These are phyloP conservation scores for Malachius bipustulatus DNA, from an alignment of 2,888 invertebrate species.

Conservation along the genomic window DNA sequence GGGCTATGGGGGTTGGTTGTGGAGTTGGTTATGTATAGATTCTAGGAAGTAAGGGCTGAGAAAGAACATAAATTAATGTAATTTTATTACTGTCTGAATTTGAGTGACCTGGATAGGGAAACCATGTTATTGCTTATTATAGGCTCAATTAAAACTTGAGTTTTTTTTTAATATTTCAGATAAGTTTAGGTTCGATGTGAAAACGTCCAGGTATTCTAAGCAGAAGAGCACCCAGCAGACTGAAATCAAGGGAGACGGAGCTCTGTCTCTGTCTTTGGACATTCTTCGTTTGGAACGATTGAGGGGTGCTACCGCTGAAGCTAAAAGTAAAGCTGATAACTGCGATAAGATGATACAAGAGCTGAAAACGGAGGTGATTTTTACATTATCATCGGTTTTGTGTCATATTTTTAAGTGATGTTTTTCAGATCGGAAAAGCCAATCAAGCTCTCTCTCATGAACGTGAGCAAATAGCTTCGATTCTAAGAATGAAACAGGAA, in stretches of 20 bases:
- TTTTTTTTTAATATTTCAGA: constrained; percentile 35
- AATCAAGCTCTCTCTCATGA: constrained; percentile 18
- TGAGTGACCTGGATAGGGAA: too few relatives aligned
- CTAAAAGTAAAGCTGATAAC: constrained; percentile 17
- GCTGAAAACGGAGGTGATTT: constrained; percentile 30
- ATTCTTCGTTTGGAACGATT: constrained; percentile 37
- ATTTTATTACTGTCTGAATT: too few relatives aligned
- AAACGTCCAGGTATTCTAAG: constrained; percentile 51
- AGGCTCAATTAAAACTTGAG: too few relatives aligned
- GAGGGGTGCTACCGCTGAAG: constrained; percentile 24
- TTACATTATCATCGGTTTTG: constrained; percentile 9
- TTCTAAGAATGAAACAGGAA: constrained; percentile 20
- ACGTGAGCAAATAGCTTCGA: constrained; percentile 21
- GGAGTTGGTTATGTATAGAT: too few relatives aligned
- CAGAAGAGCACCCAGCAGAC: constrained; percentile 47
- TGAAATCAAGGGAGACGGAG: constrained; percentile 40
- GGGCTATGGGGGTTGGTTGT: too few relatives aligned
- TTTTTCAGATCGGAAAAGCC: constrained; percentile 21
- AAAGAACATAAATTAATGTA: too few relatives aligned
- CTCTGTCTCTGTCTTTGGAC: constrained; percentile 49
- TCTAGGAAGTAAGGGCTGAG: too few relatives aligned
- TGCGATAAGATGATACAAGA: constrained; percentile 28
- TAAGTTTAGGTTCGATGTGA: constrained; percentile 45
- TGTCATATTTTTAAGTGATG: constrained; percentile 6
- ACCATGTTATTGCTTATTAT: too few relatives aligned